Conservation (phyloP, 2,797 vertebrate genomes). For the Emys orbicularis region DNA sequence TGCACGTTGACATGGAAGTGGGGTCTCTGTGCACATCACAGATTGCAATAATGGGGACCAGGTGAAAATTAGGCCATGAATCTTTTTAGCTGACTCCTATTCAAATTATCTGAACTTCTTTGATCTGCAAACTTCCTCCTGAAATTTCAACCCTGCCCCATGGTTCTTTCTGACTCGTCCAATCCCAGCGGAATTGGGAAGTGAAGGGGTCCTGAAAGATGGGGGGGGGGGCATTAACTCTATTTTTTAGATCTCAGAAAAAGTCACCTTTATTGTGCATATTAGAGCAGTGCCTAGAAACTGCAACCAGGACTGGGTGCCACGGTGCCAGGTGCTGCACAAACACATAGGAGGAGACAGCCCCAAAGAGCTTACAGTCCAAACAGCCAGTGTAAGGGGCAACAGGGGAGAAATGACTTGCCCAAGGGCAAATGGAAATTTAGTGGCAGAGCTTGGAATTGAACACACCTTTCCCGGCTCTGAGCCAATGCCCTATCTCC, state of each 20-base stretch:
- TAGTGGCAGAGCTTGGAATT: neutral
- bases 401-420: neutral
- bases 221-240: neutral
- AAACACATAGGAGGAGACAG: neutral
- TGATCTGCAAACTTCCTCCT: fast-evolving
- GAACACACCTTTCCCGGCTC: neutral
- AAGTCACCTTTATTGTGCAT: neutral
- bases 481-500: neutral
- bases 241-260: neutral
- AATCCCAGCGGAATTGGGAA: neutral
- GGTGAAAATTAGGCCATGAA: neutral
- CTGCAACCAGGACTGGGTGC: no score
- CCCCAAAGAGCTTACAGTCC: neutral
- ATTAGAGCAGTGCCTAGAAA: neutral
- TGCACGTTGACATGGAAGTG: neutral
- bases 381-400: neutral
- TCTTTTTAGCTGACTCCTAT: neutral
- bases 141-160: neutral
- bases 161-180: neutral
- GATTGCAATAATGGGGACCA: neutral
- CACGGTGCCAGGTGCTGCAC: neutral
- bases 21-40: neutral
- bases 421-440: neutral
- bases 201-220: neutral
- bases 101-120: neutral